Base-by-base conservation (phyloP, 2,797 vertebrate genomes). In the Pseudotriccus pelzelni region DNA sequence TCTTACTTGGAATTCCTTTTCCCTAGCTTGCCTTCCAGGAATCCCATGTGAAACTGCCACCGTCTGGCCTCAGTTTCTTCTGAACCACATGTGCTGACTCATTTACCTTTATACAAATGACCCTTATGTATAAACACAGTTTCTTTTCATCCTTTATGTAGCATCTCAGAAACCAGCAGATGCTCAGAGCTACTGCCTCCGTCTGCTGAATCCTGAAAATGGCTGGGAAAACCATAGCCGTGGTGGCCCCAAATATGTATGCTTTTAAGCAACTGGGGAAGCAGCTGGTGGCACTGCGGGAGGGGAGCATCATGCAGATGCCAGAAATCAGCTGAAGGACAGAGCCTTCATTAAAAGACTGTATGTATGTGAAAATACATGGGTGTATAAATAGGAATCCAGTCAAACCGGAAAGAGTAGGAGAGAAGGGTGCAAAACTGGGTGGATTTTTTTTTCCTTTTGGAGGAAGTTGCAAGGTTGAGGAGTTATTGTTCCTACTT, bases 251-350 rank as follows among this genome's bases (percentile, higher is more conserved):
- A 60, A 66, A 47, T 52, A 21, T 8, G 5, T 67, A 7, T 47
- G 49, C 16, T 72, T 94, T 91, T 59, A 75, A 84, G 44, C 80
- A 94, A 66, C 73, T 94, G 91, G 58, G 36, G 28, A 62, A 84
- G 83, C 91, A 96, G 80, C 80, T 93, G 90, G 67, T 90, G 28
- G 14, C 83, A 63, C 47, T 66, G 74, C 88, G 55, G 70, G 83
- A 81, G 58, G 17, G 50, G 11, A 30, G 34, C 39, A 30, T 87
- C 68, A 53, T 43, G 19, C 47, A 85, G 44, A 59, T 92, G 64
- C 52, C 20, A 19, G 72, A 85, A 87, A 89, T 22, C 6, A 0
- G 18, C 81, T 55, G 75, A 93, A 92, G 75, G 78, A 77, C 78
- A 91, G 39, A 86, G 20, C 52, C 55, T 69, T 79, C 70, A n/a